Base-by-base conservation (phyloP, 2,113 vertebrate species). In the Periophthalmus modestus region DNA sequence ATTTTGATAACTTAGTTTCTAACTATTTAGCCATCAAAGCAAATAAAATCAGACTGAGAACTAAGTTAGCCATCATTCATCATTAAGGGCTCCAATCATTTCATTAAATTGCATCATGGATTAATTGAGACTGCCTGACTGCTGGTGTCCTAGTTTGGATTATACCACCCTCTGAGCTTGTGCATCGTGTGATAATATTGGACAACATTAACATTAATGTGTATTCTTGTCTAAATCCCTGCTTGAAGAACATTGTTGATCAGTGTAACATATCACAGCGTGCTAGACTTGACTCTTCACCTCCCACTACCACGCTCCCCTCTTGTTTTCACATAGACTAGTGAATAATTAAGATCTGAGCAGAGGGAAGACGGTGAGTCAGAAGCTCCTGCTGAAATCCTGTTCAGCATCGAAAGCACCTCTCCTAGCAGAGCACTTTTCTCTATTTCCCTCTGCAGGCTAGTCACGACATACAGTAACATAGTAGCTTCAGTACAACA, bases 321-420 rank as follows among this genome's bases (percentile, higher is more conserved):
- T 66, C 75, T 23, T 28, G 34, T 74, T 75, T 69, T 76, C 34
- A 57, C 77, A 78, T 79, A 75, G 68, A 59, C 28, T n/a, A 19
- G 62, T 88, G 73, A 75, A 89, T 85, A 78, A 87, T 82, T 78
- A 78, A 65, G 21, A 21, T 68, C 73, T 54, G 50, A 43, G 61
- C 61, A 63, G 70, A 47, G 54, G 54, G 15, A 46, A 68, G 68
- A 68, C 6, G 7, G 77, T 77, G 83, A 84, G 84, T 79, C 82
- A 81, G 82, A 78, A 74, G 74, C 39, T 86, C 75, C 77, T 79
- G 88, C 81, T 78, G 81, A 71, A 70, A 23, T 76, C 52, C 57
- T 84, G 75, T 55, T 76, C 67, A 66, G 77, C 79, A 80, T 81
- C 62, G 73, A 69, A 80, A 76, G 78, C 75, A 66, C 74, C 69